A percentile compares a stretch with the other conserved stretches of the same genome.
phyloP scores from a whole-genome alignment of 2,797 vertebrate genomes.

The Perodicticus potto region DNA sequence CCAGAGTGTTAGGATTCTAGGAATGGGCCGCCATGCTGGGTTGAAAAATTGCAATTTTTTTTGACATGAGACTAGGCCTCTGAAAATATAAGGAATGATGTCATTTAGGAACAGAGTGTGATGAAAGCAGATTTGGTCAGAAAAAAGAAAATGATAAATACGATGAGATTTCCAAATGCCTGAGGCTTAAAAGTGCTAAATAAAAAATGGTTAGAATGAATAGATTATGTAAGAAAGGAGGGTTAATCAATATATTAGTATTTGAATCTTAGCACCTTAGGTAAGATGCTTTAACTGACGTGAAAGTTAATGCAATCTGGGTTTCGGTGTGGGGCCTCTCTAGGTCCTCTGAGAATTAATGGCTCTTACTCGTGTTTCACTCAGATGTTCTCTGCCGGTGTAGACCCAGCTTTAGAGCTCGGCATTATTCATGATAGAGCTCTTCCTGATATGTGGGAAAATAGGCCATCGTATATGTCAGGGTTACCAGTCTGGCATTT shows the following conservation, averaged over 20 bases:
- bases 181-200: background rate
- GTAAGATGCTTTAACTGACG: background rate
- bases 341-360: background rate
- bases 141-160: background rate
- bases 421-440: background rate
- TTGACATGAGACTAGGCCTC: background rate
- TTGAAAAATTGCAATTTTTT: background rate
- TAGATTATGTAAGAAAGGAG: background rate
- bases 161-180: background rate
- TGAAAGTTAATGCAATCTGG: background rate
- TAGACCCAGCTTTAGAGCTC: background rate
- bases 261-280: background rate
- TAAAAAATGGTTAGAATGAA: background rate
- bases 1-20: too few relatives aligned
- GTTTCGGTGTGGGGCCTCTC: background rate
- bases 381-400: background rate
- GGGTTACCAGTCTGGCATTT: background rate
- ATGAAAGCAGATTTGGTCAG: slow-evolving; percentile 3
- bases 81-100: background rate
- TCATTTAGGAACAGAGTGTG: background rate
- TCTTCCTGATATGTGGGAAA: background rate
- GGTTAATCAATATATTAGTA: background rate
- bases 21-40: too few relatives aligned
- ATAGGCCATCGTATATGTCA: slow-evolving; percentile 3
- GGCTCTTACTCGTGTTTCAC: background rate